Conservation (phyloP, 2,797 vertebrate genomes). For the Alca torda region DNA sequence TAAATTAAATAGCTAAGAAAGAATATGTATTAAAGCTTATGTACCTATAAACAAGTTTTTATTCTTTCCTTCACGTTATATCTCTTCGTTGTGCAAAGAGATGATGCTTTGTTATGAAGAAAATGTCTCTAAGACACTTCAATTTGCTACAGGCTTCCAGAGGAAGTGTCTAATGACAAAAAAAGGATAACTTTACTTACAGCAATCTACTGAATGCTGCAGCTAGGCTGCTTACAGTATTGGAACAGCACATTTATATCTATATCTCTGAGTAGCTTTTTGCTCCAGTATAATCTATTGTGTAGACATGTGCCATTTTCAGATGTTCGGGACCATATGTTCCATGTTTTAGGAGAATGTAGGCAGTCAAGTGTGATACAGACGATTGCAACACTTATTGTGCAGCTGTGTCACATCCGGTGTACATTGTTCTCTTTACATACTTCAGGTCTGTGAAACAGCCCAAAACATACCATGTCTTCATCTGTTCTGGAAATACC, state of each 20-base stretch:
- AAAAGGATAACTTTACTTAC: not conserved
- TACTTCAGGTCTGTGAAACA: not conserved
- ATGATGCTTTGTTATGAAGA: not conserved
- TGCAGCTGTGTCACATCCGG: not conserved
- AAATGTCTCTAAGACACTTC: not conserved
- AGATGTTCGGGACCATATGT: not conserved
- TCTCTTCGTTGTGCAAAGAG: not conserved
- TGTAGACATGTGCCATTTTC: not conserved
- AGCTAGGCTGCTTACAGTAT: accelerated
- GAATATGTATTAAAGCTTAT: not conserved
- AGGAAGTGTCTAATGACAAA: not conserved
- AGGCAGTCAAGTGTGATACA: not conserved
- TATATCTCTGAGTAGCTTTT: not conserved
- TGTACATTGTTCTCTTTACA: not conserved
- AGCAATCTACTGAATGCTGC: accelerated
- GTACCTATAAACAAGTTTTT: not conserved
- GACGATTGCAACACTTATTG: not conserved
- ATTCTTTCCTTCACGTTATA: not conserved
- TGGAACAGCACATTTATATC: not conserved
- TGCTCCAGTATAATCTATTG: not conserved
- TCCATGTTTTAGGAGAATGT: not conserved
- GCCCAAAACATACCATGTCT: accelerated
- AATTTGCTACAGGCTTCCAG: not conserved
- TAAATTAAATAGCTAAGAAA: not conserved
- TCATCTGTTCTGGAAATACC: not conserved